These are phyloP conservation scores for Alaudala cheleensis DNA, from an alignment of 2,113 vertebrate genomes.

Conservation along the genomic window DNA sequence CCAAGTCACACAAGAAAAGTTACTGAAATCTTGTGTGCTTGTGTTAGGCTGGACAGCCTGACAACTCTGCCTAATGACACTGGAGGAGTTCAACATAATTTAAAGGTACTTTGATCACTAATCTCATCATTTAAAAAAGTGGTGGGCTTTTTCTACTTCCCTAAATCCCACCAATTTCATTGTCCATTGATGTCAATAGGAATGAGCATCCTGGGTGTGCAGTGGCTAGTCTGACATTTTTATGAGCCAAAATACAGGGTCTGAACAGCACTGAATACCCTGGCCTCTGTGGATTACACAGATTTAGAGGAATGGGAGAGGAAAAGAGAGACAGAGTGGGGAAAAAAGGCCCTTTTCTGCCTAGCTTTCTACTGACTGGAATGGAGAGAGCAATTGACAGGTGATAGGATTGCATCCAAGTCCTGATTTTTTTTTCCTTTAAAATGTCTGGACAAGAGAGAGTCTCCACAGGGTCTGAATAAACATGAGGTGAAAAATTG, in stretches of 20 bases:
- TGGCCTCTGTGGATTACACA: neutral
- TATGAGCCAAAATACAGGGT: neutral
- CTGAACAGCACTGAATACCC: neutral
- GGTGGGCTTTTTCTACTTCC: neutral
- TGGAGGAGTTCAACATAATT: neutral
- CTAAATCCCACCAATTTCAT: neutral
- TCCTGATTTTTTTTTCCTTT: neutral
- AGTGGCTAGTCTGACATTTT: constrained; percentile 25
- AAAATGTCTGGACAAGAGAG: neutral
- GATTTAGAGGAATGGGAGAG: neutral
- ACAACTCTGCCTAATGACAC: neutral
- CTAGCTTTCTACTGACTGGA: neutral
- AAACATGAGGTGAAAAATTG: neutral
- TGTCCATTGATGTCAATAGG: neutral
- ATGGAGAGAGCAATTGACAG: neutral
- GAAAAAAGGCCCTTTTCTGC: neutral
- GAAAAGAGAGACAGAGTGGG: neutral
- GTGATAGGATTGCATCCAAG: neutral
- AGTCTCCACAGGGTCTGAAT: neutral
- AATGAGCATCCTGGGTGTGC: neutral
- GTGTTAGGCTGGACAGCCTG: neutral
- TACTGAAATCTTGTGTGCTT: neutral
- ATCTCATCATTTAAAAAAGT: neutral
- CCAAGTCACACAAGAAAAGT: neutral
- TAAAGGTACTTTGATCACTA: neutral